These are phyloP conservation scores for Ectropis crepuscularia DNA, from an alignment of 2,888 invertebrate genomes.

Conservation along the genomic window DNA sequence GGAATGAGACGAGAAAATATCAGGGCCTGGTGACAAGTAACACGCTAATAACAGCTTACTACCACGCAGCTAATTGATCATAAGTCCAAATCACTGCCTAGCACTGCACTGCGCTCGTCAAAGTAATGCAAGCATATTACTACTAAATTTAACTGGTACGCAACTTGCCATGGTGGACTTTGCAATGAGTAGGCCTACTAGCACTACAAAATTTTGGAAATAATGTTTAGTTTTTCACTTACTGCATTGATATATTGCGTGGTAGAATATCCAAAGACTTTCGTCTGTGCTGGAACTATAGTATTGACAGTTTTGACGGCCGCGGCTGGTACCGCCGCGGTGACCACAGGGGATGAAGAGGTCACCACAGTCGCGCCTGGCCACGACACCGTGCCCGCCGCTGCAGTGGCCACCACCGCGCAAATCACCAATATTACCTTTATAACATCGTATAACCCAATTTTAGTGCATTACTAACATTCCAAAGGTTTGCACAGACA, in stretches of 20 bases:
- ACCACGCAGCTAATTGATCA: too few species aligned
- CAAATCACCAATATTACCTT: constrained; percentile 62
- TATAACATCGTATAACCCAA: constrained; percentile 21
- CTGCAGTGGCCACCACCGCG: constrained; percentile 37
- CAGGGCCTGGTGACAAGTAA: too few species aligned
- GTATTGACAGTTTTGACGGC: constrained; percentile 59
- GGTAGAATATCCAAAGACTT: constrained; percentile 68
- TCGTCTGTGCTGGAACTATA: constrained; percentile 60
- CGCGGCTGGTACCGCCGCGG: constrained; percentile 42
- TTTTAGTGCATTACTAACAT: not conserved
- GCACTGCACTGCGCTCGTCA: too few species aligned
- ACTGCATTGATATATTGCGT: constrained; percentile 74
- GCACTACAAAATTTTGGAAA: too few species aligned
- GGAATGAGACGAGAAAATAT: too few species aligned
- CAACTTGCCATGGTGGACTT: too few species aligned
- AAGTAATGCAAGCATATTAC: too few species aligned
- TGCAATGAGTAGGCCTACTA: too few species aligned
- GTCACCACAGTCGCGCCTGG: constrained; percentile 51
- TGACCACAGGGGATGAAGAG: not conserved
- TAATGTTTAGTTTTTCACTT: constrained; percentile 22
- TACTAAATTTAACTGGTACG: too few species aligned
- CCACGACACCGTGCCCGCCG: constrained; percentile 59
- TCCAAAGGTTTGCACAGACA: too few species aligned
- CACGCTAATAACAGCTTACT: too few species aligned
- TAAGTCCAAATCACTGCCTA: too few species aligned